These are phyloP conservation scores for Ectropis crepuscularia DNA, from an alignment of 2,888 invertebrate genomes.

Conservation along the genomic window DNA sequence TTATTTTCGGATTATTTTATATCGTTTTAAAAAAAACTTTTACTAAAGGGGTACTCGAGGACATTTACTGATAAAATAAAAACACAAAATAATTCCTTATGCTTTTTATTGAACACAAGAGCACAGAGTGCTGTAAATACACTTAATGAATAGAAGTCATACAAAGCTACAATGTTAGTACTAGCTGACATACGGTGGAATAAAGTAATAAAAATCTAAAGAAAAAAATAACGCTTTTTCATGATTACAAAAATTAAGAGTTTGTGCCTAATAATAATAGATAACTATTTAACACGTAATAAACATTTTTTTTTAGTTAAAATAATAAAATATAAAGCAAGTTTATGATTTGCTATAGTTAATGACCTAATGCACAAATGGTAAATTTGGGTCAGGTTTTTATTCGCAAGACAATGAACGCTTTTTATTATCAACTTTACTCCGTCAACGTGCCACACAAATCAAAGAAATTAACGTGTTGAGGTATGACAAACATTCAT, in stretches of 20 bases:
- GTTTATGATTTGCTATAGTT: neutral
- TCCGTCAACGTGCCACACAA: no score
- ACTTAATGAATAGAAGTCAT: constrained; percentile 38
- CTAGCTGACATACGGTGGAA: constrained; percentile 24
- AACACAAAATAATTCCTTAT: constrained; percentile 41
- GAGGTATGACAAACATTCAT: no score
- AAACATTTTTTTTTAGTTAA: neutral
- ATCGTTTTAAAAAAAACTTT: no score
- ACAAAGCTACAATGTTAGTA: constrained; percentile 28
- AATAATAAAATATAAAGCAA: neutral
- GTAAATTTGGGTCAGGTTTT: constrained; percentile 1
- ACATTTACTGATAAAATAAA: constrained; percentile 8
- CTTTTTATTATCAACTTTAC: no score
- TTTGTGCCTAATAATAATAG: neutral
- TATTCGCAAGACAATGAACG: neutral
- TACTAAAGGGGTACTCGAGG: neutral
- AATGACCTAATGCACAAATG: neutral
- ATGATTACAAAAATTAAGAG: constrained; percentile 12
- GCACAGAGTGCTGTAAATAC: constrained; percentile 63
- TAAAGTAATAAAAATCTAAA: constrained; percentile 15
- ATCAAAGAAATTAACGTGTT: no score
- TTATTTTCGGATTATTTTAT: no score
- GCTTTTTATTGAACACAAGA: constrained; percentile 70
- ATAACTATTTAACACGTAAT: neutral
- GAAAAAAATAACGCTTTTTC: constrained; percentile 14